Base-by-base conservation (phyloP, 92 coral and sea anemone species). In the Zoanthus solanderi region DNA sequence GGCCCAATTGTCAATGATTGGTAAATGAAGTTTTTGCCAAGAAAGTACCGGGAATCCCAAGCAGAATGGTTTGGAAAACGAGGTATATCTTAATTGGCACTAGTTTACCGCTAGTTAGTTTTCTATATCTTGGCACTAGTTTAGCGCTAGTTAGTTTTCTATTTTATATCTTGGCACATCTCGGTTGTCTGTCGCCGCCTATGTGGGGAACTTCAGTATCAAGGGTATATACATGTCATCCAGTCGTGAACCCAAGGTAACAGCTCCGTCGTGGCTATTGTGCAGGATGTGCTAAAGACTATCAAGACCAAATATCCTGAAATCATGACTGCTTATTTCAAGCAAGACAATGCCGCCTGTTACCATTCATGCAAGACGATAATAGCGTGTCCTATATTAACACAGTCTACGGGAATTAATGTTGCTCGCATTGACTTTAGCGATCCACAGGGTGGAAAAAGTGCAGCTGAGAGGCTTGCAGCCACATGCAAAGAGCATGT, bases 201-300 rank as follows among this genome's bases (percentile, higher is more conserved):
- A 13, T 5, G 2, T 1, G 29, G 56, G 1, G 88, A 84, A 47
- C 29, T 84, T 56, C 88, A 84, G 53, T 84, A 32, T 9, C 88
- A 84, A 54, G 71, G 78, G 71, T 84, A 72, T 16, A 73, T 84
- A 2, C 81, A 84, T 16, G 18, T 78, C 14, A 15, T 57, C 4
- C 83, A 56, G 71, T 78, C 71, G 6, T 78, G 83, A 1, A 58
- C 12, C n/a, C 15, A 78, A 10, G 83, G 82, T 8, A 77, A 66
- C 14, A 9, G 45, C 7, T 66, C 82, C 5, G 46, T 58, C 8
- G 71, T 57, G 3, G 7, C 71, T 44, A 78, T 78, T 11, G 34
- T 78, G 82, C 88, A 84, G 66, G 81, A 84, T 72, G 79, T 84
- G 18, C n/a, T 84, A 7, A 6, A 13, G 3, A 84, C 88, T 1